A percentile compares a stretch with the other conserved stretches of the same genome.
phyloP scores from a whole-genome alignment of 2,113 vertebrate genomes.

The Nipponia nippon region DNA sequence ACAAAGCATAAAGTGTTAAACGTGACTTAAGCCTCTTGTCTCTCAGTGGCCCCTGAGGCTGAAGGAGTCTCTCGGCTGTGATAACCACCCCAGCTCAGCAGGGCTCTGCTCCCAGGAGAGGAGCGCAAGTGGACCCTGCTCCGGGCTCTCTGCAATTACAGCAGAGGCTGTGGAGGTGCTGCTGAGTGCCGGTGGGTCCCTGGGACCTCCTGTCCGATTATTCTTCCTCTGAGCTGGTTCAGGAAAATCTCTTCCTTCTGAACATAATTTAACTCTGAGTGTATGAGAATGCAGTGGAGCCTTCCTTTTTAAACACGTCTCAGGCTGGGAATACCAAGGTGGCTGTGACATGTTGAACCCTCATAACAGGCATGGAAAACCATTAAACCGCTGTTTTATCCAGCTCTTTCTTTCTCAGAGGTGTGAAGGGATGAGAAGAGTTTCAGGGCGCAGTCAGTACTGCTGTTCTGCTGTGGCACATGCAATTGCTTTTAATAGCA shows the following conservation, averaged over 20 bases:
- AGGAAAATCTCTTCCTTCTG: neutral
- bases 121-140: fast-evolving
- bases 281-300: neutral
- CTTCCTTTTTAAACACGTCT: neutral
- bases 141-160: neutral
- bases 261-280: neutral
- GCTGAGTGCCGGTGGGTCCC: neutral
- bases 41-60: neutral
- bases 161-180: neutral
- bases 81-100: neutral
- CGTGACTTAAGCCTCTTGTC: neutral
- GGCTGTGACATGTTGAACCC: neutral
- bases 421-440: neutral
- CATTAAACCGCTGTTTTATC: neutral
- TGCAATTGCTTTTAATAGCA: neutral
- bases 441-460: neutral
- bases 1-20: neutral
- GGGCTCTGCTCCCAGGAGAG: neutral
- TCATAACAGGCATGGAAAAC: neutral
- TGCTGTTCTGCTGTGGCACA: neutral
- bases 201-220: neutral
- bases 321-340: neutral
- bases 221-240: neutral
- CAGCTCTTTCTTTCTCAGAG: neutral
- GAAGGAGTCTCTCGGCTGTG: neutral